Evolutionary conservation across 2,113 vertebrate genomes (phyloP).

Genomic region (Aplodontia rufa): DNA sequence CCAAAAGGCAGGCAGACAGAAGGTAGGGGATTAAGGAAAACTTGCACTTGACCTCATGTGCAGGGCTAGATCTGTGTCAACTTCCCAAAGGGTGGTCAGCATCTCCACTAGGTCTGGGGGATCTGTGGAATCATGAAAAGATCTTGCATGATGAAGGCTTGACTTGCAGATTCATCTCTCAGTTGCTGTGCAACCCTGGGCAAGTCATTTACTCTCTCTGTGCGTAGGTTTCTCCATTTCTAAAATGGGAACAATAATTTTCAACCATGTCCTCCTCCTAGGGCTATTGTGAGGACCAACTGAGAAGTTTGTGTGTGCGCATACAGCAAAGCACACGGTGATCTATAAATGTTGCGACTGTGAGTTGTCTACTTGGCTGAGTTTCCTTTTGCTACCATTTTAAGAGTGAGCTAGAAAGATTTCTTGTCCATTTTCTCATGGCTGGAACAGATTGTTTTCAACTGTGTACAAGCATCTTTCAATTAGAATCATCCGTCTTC

Average conservation of each 20-base stretch:
- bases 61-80: background rate
- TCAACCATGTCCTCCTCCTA: background rate
- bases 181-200: background rate
- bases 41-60: background rate
- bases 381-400: conserved; percentile 21
- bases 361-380: conserved; percentile 2
- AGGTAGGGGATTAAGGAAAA: background rate
- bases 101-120: background rate
- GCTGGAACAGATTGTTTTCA: background rate
- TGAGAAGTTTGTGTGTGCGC: background rate
- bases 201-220: conserved; percentile 15
- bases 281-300: background rate
- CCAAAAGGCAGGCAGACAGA: conserved; percentile 51
- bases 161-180: background rate
- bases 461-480: background rate
- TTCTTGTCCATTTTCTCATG: background rate
- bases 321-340: background rate
- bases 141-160: background rate
- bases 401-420: background rate
- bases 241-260: background rate
- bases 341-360: background rate
- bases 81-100: background rate
- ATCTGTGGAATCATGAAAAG: background rate
- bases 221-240: background rate
- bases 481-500: background rate